phyloP scores from a whole-genome alignment of 2,113 vertebrate species.

The Tursiops truncatus region DNA sequence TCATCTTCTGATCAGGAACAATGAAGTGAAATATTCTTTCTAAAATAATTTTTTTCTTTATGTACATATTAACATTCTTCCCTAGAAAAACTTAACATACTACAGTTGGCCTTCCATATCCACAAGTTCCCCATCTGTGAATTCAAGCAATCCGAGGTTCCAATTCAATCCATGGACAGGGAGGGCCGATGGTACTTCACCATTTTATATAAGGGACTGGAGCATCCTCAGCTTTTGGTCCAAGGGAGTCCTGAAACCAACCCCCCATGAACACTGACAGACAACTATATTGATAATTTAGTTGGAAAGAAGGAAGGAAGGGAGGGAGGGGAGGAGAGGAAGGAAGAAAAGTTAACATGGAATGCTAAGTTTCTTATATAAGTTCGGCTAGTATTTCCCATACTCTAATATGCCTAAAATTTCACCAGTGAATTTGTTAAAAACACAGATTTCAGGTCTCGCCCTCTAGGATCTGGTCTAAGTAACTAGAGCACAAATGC shows the following conservation, averaged over 20 bases:
- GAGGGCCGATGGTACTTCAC: background rate
- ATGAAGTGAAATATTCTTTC: background rate
- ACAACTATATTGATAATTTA: background rate
- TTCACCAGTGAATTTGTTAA: background rate
- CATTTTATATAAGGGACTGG: background rate
- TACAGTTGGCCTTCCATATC: background rate
- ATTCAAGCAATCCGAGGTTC: background rate
- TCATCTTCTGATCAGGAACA: background rate
- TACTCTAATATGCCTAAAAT: too few species aligned
- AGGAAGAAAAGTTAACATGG: background rate
- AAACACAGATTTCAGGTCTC: background rate
- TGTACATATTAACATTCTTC: background rate
- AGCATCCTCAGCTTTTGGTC: background rate
- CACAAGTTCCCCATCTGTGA: background rate
- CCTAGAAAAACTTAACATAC: background rate
- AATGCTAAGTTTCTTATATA: too few species aligned
- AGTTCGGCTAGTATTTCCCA: too few species aligned
- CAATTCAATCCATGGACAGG: fast-evolving
- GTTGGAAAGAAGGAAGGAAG: background rate
- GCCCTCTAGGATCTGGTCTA: background rate
- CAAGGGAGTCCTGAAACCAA: background rate
- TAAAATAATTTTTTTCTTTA: background rate
- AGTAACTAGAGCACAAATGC: background rate
- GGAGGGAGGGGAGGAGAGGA: too few species aligned
- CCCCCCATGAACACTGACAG: background rate